A percentile compares a stretch with the other conserved stretches of the same genome.
phyloP scores from a whole-genome alignment of 2,797 vertebrate genomes.

The Remorina albescens region DNA sequence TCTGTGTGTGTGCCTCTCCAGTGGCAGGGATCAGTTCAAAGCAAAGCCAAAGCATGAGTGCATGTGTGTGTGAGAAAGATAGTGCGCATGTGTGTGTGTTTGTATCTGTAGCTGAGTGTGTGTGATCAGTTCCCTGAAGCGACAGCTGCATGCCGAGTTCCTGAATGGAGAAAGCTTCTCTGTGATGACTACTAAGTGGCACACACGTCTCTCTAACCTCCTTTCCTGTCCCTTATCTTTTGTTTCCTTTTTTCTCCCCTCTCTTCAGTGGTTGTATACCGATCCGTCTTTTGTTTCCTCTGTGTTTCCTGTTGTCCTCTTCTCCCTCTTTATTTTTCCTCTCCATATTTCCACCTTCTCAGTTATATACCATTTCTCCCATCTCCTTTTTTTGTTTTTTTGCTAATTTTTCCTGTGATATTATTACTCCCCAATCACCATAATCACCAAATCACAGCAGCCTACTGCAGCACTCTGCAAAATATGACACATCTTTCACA shows the following conservation, averaged over 20 bases:
- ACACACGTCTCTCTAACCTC: slow-evolving; percentile 31
- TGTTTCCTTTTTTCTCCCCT: slow-evolving; percentile 4
- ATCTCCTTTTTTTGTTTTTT: neutral
- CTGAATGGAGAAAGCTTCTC: slow-evolving; percentile 73
- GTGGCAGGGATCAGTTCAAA: slow-evolving; percentile 74
- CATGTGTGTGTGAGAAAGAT: slow-evolving; percentile 29
- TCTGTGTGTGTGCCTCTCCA: slow-evolving; percentile 59
- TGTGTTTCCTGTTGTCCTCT: slow-evolving; percentile 10
- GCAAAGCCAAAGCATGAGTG: slow-evolving; percentile 65
- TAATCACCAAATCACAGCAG: slow-evolving; percentile 49
- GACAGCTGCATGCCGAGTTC: slow-evolving; percentile 78
- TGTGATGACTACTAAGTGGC: slow-evolving; percentile 76
- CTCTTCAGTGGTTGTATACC: slow-evolving; percentile 2
- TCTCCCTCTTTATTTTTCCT: neutral
- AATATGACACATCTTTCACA: slow-evolving; percentile 54
- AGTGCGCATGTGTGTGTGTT: slow-evolving; percentile 19
- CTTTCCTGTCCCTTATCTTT: slow-evolving; percentile 20
- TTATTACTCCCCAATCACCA: slow-evolving; percentile 42
- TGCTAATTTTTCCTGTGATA: neutral
- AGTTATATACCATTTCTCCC: slow-evolving; percentile 5
- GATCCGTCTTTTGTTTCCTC: slow-evolving; percentile 8
- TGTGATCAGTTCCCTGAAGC: slow-evolving; percentile 75
- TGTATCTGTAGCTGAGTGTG: slow-evolving; percentile 31
- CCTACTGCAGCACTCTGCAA: slow-evolving; percentile 25
- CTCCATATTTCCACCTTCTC: slow-evolving; percentile 4